These are phyloP conservation scores for Psittacus erithacus DNA, from an alignment of 2,113 vertebrate genomes.

Conservation along the genomic window DNA sequence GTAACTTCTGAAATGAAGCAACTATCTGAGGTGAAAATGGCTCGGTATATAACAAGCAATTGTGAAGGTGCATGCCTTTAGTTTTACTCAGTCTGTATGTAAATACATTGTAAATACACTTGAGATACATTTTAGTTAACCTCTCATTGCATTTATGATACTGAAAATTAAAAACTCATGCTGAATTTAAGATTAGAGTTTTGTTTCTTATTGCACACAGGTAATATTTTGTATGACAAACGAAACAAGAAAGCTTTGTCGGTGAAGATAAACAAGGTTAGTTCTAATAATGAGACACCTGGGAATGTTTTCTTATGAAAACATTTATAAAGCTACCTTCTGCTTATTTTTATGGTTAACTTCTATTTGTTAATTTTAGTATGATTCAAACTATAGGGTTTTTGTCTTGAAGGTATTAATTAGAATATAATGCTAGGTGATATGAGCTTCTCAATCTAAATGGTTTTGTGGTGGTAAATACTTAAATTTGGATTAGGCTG, in stretches of 20 bases:
- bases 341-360: not conserved
- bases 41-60: not conserved
- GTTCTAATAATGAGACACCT: constrained; percentile 45
- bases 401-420: not conserved
- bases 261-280: constrained; percentile 84
- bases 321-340: not conserved
- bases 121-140: not conserved
- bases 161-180: not conserved
- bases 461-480: not conserved
- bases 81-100: not conserved
- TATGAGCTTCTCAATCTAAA: not conserved
- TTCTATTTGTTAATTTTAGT: not conserved
- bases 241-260: constrained; percentile 64
- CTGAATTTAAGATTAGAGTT: not conserved
- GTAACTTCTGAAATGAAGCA: not conserved
- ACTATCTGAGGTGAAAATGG: not conserved
- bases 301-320: not conserved
- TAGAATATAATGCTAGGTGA: not conserved
- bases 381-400: not conserved
- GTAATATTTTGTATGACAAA: constrained; percentile 71
- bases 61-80: not conserved
- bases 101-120: not conserved
- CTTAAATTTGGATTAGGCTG: not conserved
- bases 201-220: constrained; percentile 69
- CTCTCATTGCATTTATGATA: not conserved